phyloP scores from a whole-genome alignment of 2,113 vertebrate species.

The Delphinapterus leucas region DNA sequence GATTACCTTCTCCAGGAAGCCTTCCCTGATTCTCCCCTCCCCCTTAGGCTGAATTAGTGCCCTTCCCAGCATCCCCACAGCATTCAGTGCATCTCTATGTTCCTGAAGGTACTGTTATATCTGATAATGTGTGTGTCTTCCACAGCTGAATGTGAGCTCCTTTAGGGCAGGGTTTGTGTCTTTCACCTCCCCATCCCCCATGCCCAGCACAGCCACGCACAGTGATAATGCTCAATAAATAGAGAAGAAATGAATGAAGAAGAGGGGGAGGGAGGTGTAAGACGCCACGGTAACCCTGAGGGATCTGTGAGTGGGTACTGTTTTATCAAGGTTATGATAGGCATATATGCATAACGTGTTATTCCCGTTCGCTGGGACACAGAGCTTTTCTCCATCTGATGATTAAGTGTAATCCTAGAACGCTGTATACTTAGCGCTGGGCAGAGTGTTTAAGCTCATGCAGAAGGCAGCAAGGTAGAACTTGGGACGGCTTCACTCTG shows the following conservation, averaged over 20 bases:
- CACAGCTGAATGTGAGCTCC: background rate
- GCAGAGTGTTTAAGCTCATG: background rate
- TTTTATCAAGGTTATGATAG: background rate
- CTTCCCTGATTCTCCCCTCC: background rate
- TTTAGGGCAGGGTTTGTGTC: background rate
- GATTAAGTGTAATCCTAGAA: background rate
- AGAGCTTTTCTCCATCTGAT: background rate
- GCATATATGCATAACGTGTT: background rate
- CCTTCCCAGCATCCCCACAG: background rate
- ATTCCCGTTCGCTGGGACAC: background rate
- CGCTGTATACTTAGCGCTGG: too few relatives aligned
- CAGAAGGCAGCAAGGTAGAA: background rate
- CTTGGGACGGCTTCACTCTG: background rate
- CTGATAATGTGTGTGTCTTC: background rate
- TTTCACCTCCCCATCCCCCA: background rate
- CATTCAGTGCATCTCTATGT: background rate
- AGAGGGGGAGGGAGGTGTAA: background rate
- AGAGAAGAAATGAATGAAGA: background rate
- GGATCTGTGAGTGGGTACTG: background rate
- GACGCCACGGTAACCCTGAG: background rate
- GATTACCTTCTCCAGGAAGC: background rate
- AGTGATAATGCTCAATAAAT: background rate
- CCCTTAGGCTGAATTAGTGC: background rate
- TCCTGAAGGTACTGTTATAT: background rate
- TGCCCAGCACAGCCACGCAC: background rate